These are phyloP conservation scores for Dione juno DNA, from an alignment of 2,888 invertebrate genomes.

Conservation along the genomic window DNA sequence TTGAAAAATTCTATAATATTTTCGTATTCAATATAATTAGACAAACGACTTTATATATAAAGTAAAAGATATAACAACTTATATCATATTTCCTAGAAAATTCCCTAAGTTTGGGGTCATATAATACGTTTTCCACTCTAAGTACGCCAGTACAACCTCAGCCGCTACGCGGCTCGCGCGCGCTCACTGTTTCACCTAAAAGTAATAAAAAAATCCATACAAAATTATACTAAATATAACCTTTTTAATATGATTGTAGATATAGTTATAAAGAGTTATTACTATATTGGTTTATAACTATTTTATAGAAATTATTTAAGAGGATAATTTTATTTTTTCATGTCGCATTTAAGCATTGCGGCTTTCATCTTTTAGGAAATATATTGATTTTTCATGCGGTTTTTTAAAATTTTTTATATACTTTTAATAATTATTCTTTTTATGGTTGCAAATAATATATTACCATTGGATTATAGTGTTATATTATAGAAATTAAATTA, in stretches of 20 bases:
- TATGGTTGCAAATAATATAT: not conserved
- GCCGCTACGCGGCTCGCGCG: slow-evolving; percentile 78
- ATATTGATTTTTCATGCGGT: slow-evolving; percentile 16
- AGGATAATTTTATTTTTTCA: slow-evolving; percentile 74
- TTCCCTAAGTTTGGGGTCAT: slow-evolving; percentile 54
- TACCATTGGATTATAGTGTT: not conserved
- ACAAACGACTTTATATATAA: too few species aligned
- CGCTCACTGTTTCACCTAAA: slow-evolving; percentile 51
- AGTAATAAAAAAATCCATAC: slow-evolving; percentile 41
- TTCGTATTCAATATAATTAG: too few species aligned
- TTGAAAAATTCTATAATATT: too few species aligned
- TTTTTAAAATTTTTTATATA: not conserved
- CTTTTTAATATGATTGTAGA: slow-evolving; percentile 40
- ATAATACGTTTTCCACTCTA: slow-evolving; percentile 48
- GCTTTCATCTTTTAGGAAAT: slow-evolving; percentile 50
- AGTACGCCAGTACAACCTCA: slow-evolving; percentile 61
- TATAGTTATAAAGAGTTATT: slow-evolving; percentile 1
- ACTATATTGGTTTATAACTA: not conserved
- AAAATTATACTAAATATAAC: slow-evolving; percentile 37
- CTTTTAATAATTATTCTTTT: not conserved
- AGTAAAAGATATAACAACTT: too few species aligned
- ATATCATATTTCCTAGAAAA: slow-evolving; percentile 8
- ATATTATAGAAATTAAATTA: slow-evolving; percentile 3
- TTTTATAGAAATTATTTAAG: slow-evolving; percentile 52
- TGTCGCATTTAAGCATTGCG: slow-evolving; percentile 57